Percentiles rank a stretch among this genome's conserved stretches.
These are phyloP conservation scores for Melanostigma gelatinosum DNA, from an alignment of 2,113 vertebrate species.

Conservation along the genomic window DNA sequence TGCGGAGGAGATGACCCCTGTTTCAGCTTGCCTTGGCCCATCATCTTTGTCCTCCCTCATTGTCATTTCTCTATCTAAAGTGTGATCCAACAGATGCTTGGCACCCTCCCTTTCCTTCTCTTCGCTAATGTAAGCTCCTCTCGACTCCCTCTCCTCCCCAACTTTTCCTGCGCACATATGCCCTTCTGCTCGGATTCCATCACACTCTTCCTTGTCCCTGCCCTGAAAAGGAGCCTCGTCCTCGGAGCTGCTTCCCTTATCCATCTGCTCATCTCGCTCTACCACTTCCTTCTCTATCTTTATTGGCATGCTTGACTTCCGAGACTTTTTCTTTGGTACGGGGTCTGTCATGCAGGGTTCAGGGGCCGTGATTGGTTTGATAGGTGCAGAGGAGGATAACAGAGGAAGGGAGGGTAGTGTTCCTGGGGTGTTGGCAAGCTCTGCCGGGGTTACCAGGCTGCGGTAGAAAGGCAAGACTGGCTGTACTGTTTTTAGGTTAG, in stretches of 20 bases:
- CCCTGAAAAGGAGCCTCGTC: constrained; percentile 82
- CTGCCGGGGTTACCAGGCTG: constrained; percentile 93
- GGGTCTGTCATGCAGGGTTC: constrained; percentile 82
- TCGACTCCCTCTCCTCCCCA: constrained; percentile 38
- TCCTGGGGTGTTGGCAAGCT: constrained; percentile 94
- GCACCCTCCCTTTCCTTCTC: constrained; percentile 19
- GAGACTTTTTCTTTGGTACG: constrained; percentile 97
- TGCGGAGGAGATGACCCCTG: constrained; percentile 56
- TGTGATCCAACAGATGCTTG: constrained; percentile 38
- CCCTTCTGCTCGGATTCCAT: constrained; percentile 15
- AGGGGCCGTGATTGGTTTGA: constrained; percentile 80
- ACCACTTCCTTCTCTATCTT: constrained; percentile 94
- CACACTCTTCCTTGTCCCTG: constrained; percentile 77
- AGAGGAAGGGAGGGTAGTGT: constrained; percentile 92
- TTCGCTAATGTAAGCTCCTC: constrained; percentile 5
- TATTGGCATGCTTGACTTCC: constrained; percentile 98
- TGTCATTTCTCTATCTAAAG: constrained; percentile 11
- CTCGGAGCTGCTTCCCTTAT: constrained; percentile 85
- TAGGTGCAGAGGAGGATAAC: constrained; percentile 89
- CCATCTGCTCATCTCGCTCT: constrained; percentile 79
- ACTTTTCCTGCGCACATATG: constrained; percentile 59
- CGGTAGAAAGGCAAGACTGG: constrained; percentile 96
- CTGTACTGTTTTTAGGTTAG: constrained; percentile 96
- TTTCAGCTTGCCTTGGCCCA: constrained; percentile 69
- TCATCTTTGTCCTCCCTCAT: constrained; percentile 67